Conservation (phyloP, 1,140 invertebrate genomes). For the Solen grandis region DNA sequence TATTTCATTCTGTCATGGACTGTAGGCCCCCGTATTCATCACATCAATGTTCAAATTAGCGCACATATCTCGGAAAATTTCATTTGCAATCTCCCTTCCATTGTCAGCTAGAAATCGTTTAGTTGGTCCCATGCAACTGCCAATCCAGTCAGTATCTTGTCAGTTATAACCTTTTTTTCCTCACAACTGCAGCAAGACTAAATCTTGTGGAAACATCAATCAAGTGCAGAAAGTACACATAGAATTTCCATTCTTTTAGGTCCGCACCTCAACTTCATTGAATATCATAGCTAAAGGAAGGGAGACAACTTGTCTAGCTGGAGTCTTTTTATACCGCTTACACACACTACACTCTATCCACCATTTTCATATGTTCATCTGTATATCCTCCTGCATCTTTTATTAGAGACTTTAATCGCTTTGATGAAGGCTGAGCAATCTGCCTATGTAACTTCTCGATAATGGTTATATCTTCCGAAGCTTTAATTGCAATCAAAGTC, state of each 20-base stretch:
- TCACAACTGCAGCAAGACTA: slow-evolving; percentile 22
- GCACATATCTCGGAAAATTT: too few relatives aligned
- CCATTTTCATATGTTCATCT: slow-evolving; percentile 27
- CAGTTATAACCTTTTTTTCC: slow-evolving; percentile 25
- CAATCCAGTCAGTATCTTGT: slow-evolving; percentile 36
- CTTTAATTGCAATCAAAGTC: too few relatives aligned
- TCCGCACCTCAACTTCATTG: slow-evolving; percentile 27
- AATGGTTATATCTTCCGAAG: too few relatives aligned
- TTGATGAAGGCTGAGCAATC: too few relatives aligned
- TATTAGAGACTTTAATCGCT: too few relatives aligned
- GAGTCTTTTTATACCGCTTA: slow-evolving; percentile 32
- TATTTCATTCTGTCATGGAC: slow-evolving; percentile 35
- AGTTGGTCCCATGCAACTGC: slow-evolving; percentile 35
- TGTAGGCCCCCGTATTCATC: slow-evolving; percentile 7
- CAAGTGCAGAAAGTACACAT: slow-evolving; percentile 37
- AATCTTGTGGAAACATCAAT: slow-evolving; percentile 45
- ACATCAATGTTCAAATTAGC: slow-evolving; percentile 14
- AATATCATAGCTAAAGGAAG: slow-evolving; percentile 16
- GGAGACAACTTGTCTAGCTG: not conserved
- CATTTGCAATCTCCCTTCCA: slow-evolving; percentile 11
- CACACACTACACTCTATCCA: slow-evolving; percentile 12
- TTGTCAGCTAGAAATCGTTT: slow-evolving; percentile 15
- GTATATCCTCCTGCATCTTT: slow-evolving; percentile 40
- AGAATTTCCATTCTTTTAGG: slow-evolving; percentile 5
- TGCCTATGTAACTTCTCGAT: too few relatives aligned